These are phyloP conservation scores for Hirudo medicinalis DNA, from an alignment of 1,140 invertebrate genomes.

Conservation along the genomic window DNA sequence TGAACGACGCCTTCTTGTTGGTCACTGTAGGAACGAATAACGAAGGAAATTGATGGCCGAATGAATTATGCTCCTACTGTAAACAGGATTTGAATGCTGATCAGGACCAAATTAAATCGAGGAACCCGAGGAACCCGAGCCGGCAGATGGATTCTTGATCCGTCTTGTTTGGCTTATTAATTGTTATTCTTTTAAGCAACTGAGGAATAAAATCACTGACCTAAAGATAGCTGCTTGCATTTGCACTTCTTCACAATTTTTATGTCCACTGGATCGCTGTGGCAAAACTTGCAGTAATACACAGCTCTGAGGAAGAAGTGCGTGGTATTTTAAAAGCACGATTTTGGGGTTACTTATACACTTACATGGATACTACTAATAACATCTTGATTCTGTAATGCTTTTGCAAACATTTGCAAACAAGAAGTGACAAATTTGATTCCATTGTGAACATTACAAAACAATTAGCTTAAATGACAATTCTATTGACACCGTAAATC, in stretches of 20 bases:
- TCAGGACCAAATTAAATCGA: too few relatives aligned
- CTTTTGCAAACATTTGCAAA: neutral
- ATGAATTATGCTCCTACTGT: too few relatives aligned
- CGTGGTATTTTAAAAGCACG: slow-evolving; percentile 16
- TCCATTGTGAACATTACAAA: neutral
- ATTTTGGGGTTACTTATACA: neutral
- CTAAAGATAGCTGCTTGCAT: slow-evolving; percentile 69
- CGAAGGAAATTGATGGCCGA: too few relatives aligned
- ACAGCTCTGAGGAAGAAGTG: slow-evolving; percentile 67
- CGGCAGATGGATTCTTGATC: too few relatives aligned
- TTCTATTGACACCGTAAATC: neutral
- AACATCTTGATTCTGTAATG: neutral
- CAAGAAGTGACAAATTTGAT: neutral
- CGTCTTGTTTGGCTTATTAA: too few relatives aligned
- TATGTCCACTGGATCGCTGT: slow-evolving; percentile 94
- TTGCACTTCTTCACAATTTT: slow-evolving; percentile 99
- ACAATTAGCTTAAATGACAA: neutral
- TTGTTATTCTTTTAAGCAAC: neutral
- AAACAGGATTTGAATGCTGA: too few relatives aligned
- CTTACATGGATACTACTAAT: neutral
- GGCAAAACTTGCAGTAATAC: slow-evolving; percentile 98
- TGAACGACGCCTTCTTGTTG: too few relatives aligned
- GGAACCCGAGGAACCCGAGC: too few relatives aligned
- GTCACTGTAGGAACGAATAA: too few relatives aligned
- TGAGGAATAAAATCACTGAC: neutral